Base-by-base conservation (phyloP, 92 coral and sea anemone species). In the Desmophyllum pertusum region DNA sequence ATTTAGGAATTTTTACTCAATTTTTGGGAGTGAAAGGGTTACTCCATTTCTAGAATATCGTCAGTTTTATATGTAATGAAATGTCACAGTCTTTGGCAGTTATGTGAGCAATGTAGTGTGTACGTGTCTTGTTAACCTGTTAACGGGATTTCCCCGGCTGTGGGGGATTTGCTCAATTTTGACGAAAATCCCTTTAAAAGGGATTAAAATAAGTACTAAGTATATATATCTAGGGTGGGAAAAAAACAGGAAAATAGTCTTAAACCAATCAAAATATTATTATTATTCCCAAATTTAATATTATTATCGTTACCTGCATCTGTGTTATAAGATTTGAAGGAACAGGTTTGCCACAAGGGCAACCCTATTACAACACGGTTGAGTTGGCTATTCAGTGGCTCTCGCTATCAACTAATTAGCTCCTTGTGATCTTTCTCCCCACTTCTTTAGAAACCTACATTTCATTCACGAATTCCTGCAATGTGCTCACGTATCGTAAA, bases 201-300 rank as follows among this genome's bases (percentile, higher is more conserved):
- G n/a, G n/a, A n/a, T n/a, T 55, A 35, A 19, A 67, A 67, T 31
- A 59, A 29, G 73, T 52, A 21, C 48, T 9, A 76, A 52, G 68
- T 10, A 35, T 52, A 61, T 72, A 41, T 42, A 72, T 38, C 65
- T 13, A 50, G 65, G 65, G 64, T 75, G 29, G 65, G 52, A 41
- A 77, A n/a, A n/a, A 78, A 41, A 42, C 57, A n/a, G 72, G 71
- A 27, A 61, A 78, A 41, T 62, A 71, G 0, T 37, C 36, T 78
- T 62, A 42, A 45, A 31, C 52, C 67, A 50, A 75, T 75, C 41
- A 36, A 61, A 78, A 62, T 55, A 76, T 36, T 67, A 33, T 17
- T 15, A 21, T 36, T 35, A 67, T 36, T 67, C 8, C 45, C 18
- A 67, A 4, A 35, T 27, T 18, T 67, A 37, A 10, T 10, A 38